Conservation (phyloP, 1,140 invertebrate genomes). For the Pseudomyrmex pallidus region DNA sequence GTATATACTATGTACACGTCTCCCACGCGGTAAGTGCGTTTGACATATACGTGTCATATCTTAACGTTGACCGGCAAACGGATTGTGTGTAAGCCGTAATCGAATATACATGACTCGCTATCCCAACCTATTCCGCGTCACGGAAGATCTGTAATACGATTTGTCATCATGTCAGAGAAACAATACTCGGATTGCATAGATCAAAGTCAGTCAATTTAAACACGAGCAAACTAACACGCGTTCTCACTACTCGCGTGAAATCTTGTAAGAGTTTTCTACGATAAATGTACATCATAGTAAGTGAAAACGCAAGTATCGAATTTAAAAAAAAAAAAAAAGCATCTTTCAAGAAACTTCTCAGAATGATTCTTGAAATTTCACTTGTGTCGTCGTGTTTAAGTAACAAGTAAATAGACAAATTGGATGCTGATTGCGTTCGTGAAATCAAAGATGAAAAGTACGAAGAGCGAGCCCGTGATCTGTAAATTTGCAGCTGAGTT, state of each 20-base stretch:
- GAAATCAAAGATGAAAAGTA: not conserved
- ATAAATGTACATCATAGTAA: no score
- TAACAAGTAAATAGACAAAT: not conserved
- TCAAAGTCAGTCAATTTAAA: slow-evolving; percentile 1
- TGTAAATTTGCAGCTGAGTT: slow-evolving; percentile 1
- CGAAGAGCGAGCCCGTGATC: not conserved
- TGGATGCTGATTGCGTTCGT: not conserved
- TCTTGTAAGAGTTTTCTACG: not conserved
- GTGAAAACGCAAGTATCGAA: no score
- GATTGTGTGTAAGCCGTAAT: slow-evolving; percentile 4
- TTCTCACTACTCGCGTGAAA: not conserved
- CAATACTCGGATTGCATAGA: not conserved
- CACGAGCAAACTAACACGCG: no score
- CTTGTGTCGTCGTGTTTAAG: not conserved
- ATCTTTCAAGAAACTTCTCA: no score
- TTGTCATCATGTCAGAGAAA: not conserved
- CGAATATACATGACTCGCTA: not conserved
- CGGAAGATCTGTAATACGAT: not conserved
- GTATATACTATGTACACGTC: not conserved
- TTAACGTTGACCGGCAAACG: not conserved
- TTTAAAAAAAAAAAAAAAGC: no score
- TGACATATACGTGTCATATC: not conserved
- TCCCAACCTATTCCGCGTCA: not conserved
- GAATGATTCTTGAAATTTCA: no score
- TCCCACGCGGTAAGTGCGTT: not conserved